Percentiles rank a stretch among this genome's conserved stretches.
Conservation (phyloP, 2,113 vertebrate species). For the Synchiropus splendidus region DNA sequence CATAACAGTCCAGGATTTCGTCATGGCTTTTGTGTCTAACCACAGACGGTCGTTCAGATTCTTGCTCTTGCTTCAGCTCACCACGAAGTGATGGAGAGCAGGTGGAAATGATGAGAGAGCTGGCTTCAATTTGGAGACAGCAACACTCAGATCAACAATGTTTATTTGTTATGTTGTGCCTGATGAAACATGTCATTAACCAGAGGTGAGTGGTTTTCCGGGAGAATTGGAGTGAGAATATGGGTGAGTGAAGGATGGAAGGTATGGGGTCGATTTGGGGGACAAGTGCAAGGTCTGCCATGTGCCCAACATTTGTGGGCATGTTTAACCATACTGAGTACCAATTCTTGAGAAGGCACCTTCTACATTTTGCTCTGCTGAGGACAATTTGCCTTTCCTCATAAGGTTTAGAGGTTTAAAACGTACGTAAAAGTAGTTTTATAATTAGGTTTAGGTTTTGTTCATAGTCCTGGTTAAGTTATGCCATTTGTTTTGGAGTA, state of each 20-base stretch:
- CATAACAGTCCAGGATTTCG: slow-evolving; percentile 9
- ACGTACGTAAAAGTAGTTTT: no score
- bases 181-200: slow-evolving; percentile 31
- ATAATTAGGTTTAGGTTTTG: no score
- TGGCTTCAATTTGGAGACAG: slow-evolving; percentile 11
- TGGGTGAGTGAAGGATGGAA: no score
- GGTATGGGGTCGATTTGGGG: slow-evolving; percentile 40
- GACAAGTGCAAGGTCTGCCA: slow-evolving; percentile 54
- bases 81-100: no score
- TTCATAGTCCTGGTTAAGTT: no score
- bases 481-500: no score
- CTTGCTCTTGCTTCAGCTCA: no score
- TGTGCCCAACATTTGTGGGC: slow-evolving; percentile 32
- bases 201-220: slow-evolving; percentile 12
- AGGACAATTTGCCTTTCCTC: no score
- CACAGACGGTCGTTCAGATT: no score
- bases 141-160: slow-evolving; percentile 4
- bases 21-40: slow-evolving; percentile 53
- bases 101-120: neutral
- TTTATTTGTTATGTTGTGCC: slow-evolving; percentile 10
- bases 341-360: slow-evolving; percentile 39
- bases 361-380: no score
- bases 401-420: no score
- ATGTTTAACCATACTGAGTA: slow-evolving; percentile 46
- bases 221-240: slow-evolving; percentile 48